Base-by-base conservation (phyloP, 2,113 vertebrate genomes). In the Notothenia rossii region DNA sequence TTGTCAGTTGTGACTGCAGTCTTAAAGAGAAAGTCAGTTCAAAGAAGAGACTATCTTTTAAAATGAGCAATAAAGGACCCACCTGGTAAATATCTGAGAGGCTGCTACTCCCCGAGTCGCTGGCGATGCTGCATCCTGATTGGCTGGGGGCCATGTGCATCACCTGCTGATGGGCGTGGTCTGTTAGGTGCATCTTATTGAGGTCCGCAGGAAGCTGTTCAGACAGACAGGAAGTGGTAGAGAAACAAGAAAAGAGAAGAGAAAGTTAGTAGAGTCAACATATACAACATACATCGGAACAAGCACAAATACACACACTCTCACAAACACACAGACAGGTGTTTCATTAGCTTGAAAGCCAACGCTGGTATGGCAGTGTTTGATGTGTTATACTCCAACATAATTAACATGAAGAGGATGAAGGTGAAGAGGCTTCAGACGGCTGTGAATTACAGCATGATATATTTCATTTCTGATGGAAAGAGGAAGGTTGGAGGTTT, bases 71-170 rank as follows among this genome's bases (percentile, higher is more conserved):
- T 2, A 0, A 51, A 13, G 25, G 9, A 29, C 68, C 25, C 93
- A 99, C 98, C 97, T 99, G 98, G 82, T 98, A 99, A 82, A 99
- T 98, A 86, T 99, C 98, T n/a, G 98, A 99, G 0, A 99, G 94
- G 90, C 98, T 99, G 95, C 98, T 99, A 93, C 97, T 99, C 78
- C 97, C 98, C 4, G 98, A 99, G 86, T 99, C 98, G 65, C 98
- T 99, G 88, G 97, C 96, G 45, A 99, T 98, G 84, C 98, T 99
- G 90, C 98, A 98, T 54, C 97, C 98, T 11, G 98, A 99, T 87
- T 98, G 98, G 95, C 98, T 99, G 10, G 97, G 95, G 46, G 97
- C 93, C 82, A 98, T 96, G 3, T 97, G 96, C 40, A 96, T 95
- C 94, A 96, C 96, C 93, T 97, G 97, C 40, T 96, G 96, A 77